Evolutionary conservation across 1,140 invertebrate genomes (phyloP).

Genomic region (Carposina sasakii): DNA sequence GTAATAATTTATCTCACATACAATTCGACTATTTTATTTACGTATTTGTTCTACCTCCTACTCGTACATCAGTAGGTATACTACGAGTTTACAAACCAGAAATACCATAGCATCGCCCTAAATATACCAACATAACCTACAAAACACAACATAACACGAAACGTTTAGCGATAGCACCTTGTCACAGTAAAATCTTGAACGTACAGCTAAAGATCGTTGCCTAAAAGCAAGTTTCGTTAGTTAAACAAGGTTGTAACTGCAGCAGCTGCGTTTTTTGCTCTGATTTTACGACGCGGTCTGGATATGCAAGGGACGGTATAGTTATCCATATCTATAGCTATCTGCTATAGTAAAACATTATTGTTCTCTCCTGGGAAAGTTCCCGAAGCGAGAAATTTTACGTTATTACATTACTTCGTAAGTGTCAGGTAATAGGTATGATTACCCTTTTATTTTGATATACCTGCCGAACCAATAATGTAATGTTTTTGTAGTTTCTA

Average conservation of each 20-base stretch:
- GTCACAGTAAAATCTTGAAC: conserved; percentile 36
- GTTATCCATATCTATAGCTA: no score
- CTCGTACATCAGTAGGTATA: no score
- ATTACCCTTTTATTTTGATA: no score
- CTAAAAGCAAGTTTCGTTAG: conserved; percentile 27
- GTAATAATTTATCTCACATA: no score
- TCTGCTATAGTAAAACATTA: conserved; percentile 44
- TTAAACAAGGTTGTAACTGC: conserved; percentile 56
- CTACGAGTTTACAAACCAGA: conserved; percentile 18
- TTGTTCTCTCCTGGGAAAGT: conserved; percentile 43
- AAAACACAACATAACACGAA: conserved; percentile 50
- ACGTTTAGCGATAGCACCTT: conserved; percentile 41
- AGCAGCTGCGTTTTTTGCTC: conserved; percentile 49
- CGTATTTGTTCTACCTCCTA: no score
- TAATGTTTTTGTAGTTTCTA: no score
- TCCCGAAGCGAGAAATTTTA: conserved; percentile 12
- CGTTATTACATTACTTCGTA: no score
- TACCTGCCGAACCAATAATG: no score
- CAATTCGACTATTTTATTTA: no score
- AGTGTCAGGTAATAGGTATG: no score
- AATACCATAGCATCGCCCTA: conserved; percentile 38
- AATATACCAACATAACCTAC: conserved; percentile 56
- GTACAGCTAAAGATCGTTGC: conserved; percentile 29
- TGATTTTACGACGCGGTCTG: conserved; percentile 45
- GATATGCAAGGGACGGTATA: conserved; percentile 45